Evolutionary conservation across 2,888 invertebrate genomes (phyloP).

Genomic region (Phytoseiulus persimilis): DNA sequence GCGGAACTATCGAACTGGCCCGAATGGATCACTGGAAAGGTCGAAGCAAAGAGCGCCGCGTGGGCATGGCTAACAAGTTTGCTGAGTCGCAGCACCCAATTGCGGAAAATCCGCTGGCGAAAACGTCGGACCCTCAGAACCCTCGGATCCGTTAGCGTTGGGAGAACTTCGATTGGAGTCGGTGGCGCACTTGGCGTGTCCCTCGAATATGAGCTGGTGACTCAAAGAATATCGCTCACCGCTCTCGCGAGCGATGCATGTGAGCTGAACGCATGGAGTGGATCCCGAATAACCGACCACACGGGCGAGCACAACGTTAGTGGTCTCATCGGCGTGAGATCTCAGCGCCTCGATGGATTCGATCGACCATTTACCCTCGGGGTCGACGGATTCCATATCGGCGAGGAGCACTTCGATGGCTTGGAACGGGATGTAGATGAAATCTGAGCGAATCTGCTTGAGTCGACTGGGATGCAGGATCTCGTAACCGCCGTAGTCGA

Average conservation of each 20-base stretch:
- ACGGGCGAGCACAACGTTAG: slow-evolving; percentile 9
- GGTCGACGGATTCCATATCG: neutral
- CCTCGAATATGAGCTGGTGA: slow-evolving; percentile 7
- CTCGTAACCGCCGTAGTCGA: slow-evolving; percentile 12
- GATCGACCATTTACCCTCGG: neutral
- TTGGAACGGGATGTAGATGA: slow-evolving; percentile 14
- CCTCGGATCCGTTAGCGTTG: neutral
- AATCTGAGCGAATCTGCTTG: slow-evolving; percentile 25
- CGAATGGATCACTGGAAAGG: neutral
- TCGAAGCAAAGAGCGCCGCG: neutral
- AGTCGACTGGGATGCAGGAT: neutral
- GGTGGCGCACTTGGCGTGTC: slow-evolving; percentile 12
- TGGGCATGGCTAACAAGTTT: neutral
- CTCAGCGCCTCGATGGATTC: slow-evolving; percentile 7
- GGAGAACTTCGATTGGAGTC: neutral
- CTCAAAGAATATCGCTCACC: neutral
- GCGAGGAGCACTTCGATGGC: slow-evolving; percentile 22
- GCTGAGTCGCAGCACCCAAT: slow-evolving; percentile 15
- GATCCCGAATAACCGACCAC: neutral
- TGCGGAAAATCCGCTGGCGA: slow-evolving; percentile 22
- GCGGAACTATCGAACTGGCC: neutral
- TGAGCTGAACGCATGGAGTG: neutral
- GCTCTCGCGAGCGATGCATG: neutral
- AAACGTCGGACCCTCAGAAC: slow-evolving; percentile 15
- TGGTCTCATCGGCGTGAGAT: neutral